phyloP scores from a whole-genome alignment of 1,140 invertebrate species.

The Aphis gossypii region DNA sequence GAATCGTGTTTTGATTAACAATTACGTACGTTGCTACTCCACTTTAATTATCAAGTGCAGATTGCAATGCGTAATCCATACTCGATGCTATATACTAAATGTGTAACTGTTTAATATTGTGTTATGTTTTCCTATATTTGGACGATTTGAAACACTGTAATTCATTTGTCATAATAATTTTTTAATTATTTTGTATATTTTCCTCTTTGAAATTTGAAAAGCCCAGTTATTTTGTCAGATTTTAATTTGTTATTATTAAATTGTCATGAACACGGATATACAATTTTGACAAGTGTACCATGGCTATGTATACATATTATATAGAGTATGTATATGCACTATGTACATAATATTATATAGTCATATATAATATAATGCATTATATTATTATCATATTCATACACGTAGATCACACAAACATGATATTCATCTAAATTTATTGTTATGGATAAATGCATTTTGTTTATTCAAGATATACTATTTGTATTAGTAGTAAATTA shows the following conservation, averaged over 20 bases:
- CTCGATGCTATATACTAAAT: not conserved
- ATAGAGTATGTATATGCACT: not conserved
- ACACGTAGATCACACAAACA: no score
- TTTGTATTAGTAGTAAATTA: not conserved
- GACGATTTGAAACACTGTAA: not conserved
- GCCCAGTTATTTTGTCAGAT: not conserved
- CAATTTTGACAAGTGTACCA: not conserved
- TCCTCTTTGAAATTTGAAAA: not conserved
- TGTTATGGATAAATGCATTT: not conserved
- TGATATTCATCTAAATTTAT: not conserved
- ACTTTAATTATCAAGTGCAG: not conserved
- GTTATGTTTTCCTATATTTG: not conserved
- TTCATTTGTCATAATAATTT: not conserved
- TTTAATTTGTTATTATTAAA: not conserved
- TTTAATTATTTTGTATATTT: not conserved
- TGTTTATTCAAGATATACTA: not conserved
- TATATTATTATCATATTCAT: not conserved
- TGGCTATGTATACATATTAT: not conserved
- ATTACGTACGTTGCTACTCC: not conserved
- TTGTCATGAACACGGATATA: not conserved
- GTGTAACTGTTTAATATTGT: not conserved
- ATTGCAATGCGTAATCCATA: not conserved
- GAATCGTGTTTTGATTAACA: not conserved
- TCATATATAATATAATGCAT: not conserved
- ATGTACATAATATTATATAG: not conserved